phyloP scores from a whole-genome alignment of 2,113 vertebrate genomes.

The Ceyx melanurus region DNA sequence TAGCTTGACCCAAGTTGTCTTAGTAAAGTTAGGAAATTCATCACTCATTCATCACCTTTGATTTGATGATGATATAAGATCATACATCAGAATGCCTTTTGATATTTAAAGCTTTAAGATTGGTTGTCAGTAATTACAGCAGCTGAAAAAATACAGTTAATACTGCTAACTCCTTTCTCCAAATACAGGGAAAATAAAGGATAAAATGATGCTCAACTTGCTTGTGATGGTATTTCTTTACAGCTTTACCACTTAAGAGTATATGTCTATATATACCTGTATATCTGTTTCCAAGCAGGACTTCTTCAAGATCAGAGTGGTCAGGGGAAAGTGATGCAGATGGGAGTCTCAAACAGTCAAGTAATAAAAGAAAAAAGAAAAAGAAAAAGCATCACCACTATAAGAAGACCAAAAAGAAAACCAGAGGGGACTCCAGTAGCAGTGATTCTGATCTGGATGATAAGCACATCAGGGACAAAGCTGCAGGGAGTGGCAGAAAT shows the following conservation, averaged over 20 bases:
- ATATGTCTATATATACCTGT: background rate
- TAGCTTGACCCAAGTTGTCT: background rate
- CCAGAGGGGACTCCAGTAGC: conserved; percentile 58
- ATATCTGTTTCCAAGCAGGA: conserved; percentile 49
- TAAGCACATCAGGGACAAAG: conserved; percentile 72
- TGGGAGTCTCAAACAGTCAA: conserved; percentile 47
- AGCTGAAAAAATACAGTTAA: background rate
- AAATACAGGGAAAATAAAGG: background rate
- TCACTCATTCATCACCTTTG: background rate
- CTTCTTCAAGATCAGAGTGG: conserved; percentile 52
- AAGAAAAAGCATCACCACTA: conserved; percentile 78
- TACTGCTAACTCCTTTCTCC: background rate
- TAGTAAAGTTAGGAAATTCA: background rate
- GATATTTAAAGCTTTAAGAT: background rate
- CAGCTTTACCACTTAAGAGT: background rate
- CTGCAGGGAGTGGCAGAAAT: background rate
- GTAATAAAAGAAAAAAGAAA: conserved; percentile 83
- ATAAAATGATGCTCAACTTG: background rate
- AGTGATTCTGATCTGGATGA: conserved; percentile 72
- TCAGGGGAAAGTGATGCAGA: conserved; percentile 52
- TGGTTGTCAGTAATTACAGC: background rate
- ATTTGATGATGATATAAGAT: background rate
- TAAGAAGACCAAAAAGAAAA: conserved; percentile 74
- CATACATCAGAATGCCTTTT: background rate
- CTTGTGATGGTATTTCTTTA: background rate